These are phyloP conservation scores for Cuculus canorus DNA, from an alignment of 2,797 vertebrate genomes.

Conservation along the genomic window DNA sequence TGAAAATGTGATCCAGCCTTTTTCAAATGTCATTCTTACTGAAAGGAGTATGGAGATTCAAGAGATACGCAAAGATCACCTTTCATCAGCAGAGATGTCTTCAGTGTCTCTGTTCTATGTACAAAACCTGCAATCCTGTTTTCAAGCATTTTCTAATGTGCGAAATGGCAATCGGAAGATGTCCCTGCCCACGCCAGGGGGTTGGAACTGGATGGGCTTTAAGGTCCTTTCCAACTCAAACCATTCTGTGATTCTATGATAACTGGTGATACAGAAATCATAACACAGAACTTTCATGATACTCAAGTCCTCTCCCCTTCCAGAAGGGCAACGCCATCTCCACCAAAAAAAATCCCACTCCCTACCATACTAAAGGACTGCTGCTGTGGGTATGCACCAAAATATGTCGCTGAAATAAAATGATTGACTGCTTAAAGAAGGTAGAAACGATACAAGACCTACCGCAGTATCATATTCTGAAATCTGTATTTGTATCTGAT, in stretches of 20 bases:
- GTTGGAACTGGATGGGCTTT: no score
- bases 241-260: no score
- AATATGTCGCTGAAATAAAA: not conserved
- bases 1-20: not conserved
- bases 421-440: not conserved
- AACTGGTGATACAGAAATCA: not conserved
- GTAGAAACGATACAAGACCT: not conserved
- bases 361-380: not conserved
- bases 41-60: not conserved
- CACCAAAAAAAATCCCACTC: fast-evolving
- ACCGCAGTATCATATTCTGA: not conserved
- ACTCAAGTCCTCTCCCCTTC: not conserved
- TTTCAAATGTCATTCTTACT: not conserved
- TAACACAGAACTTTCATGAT: not conserved
- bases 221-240: no score
- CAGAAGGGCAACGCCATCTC: not conserved
- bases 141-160: not conserved
- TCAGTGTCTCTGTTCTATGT: not conserved
- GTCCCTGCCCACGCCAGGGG: no score
- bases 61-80: not conserved
- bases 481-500: not conserved
- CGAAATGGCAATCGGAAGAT: not conserved
- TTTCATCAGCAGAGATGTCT: not conserved
- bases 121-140: not conserved
- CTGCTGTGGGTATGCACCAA: not conserved